Percentiles rank a stretch among this genome's conserved stretches.
These are phyloP conservation scores for Eupithecia subumbrata DNA, from an alignment of 2,888 invertebrate genomes.

Conservation along the genomic window DNA sequence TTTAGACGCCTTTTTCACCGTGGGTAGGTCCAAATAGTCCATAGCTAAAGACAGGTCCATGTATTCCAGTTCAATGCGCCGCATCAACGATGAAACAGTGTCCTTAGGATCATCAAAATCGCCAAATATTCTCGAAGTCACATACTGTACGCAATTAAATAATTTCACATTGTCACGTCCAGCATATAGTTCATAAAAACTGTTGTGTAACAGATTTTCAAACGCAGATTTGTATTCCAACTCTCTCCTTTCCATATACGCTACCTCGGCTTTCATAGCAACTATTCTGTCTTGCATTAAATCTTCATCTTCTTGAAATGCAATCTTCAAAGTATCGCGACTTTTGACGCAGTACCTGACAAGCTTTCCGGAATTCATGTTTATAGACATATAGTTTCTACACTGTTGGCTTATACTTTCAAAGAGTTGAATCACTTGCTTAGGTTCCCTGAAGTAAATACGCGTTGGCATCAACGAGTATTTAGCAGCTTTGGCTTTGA, in stretches of 20 bases:
- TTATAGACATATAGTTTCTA: conserved; percentile 53
- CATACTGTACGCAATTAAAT: conserved; percentile 54
- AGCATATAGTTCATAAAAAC: conserved; percentile 48
- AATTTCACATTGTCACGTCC: conserved; percentile 51
- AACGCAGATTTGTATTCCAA: conserved; percentile 46
- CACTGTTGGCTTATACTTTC: conserved; percentile 48
- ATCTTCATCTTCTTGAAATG: conserved; percentile 37
- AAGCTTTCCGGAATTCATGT: conserved; percentile 38
- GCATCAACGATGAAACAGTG: conserved; percentile 43
- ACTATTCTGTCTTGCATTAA: conserved; percentile 40
- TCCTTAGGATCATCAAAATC: conserved; percentile 53
- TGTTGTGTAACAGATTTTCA: conserved; percentile 41
- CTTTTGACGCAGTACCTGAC: conserved; percentile 39
- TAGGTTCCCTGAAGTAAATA: conserved; percentile 50
- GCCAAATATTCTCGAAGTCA: conserved; percentile 45
- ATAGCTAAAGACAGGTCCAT: conserved; percentile 42
- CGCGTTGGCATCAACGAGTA: conserved; percentile 26
- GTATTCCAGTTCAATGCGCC: conserved; percentile 49
- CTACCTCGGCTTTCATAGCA: conserved; percentile 36
- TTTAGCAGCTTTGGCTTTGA: conserved; percentile 30
- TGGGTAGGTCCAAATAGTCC: conserved; percentile 46
- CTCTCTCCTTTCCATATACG: conserved; percentile 46
- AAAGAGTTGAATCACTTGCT: conserved; percentile 45
- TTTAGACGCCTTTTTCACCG: conserved; percentile 49
- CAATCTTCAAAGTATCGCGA: conserved; percentile 41